Conservation (phyloP, 2,113 vertebrate genomes). For the Sinocyclocheilus anshuiensis region DNA sequence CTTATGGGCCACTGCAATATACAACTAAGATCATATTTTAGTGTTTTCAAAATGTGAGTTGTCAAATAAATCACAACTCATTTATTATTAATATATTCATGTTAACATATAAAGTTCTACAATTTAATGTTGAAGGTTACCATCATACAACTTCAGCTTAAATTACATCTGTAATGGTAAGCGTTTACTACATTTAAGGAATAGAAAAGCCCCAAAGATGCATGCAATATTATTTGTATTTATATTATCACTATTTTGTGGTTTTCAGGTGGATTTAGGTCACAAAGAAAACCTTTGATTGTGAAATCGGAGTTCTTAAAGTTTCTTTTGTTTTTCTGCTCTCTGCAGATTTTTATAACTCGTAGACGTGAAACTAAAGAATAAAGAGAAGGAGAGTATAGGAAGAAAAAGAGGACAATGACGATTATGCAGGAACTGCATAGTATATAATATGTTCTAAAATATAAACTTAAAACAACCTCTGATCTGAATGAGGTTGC, state of each 20-base stretch:
- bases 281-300: too few relatives aligned
- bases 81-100: neutral
- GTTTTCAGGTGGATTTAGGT: neutral
- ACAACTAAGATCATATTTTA: neutral
- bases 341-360: too few relatives aligned
- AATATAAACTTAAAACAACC: too few relatives aligned
- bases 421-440: too few relatives aligned
- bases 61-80: neutral
- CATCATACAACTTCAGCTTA: neutral
- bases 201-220: neutral
- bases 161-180: neutral
- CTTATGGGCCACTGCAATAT: too few relatives aligned
- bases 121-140: neutral
- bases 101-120: neutral
- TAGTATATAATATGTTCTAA: too few relatives aligned
- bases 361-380: too few relatives aligned
- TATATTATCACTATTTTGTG: neutral
- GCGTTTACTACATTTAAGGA: neutral
- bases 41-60: neutral
- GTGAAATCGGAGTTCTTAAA: too few relatives aligned
- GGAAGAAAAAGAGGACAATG: too few relatives aligned
- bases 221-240: neutral
- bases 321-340: too few relatives aligned
- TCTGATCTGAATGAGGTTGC: neutral
- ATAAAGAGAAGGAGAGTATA: too few relatives aligned